phyloP scores from a whole-genome alignment of 2,888 invertebrate genomes.

The Heliconius hortense region DNA sequence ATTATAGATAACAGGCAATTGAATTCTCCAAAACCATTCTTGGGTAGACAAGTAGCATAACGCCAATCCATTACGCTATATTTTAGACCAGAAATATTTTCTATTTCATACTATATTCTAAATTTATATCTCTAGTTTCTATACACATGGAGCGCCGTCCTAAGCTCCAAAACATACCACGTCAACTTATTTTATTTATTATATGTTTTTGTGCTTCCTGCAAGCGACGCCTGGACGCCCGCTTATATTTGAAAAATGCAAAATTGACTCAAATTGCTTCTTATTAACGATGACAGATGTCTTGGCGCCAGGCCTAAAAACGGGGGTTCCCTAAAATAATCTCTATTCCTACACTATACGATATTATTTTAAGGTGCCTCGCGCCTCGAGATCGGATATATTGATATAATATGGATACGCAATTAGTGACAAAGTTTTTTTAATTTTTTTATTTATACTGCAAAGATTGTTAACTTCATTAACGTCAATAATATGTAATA shows the following conservation, averaged over 20 bases:
- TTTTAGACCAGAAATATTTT: background rate
- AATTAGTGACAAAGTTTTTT: slow-evolving; percentile 69
- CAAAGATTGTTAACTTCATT: slow-evolving; percentile 49
- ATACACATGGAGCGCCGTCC: background rate
- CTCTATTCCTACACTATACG: slow-evolving; percentile 47
- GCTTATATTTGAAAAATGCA: slow-evolving; percentile 76
- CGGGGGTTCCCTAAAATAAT: slow-evolving; percentile 40
- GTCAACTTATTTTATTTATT: slow-evolving; percentile 78
- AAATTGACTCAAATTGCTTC: slow-evolving; percentile 80
- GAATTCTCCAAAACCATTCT: background rate
- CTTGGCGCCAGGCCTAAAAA: slow-evolving; percentile 67
- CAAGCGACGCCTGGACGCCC: slow-evolving; percentile 73
- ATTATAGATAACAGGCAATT: background rate
- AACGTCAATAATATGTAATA: slow-evolving; percentile 26
- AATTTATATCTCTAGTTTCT: background rate
- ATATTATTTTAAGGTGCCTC: slow-evolving; percentile 49
- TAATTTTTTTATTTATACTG: slow-evolving; percentile 37
- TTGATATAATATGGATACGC: slow-evolving; percentile 76
- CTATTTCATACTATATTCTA: background rate
- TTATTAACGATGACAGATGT: slow-evolving; percentile 82
- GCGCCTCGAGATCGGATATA: slow-evolving; percentile 70
- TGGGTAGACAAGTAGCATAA: background rate
- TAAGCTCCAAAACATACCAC: slow-evolving; percentile 42
- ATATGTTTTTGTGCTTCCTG: slow-evolving; percentile 77
- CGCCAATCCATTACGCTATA: background rate